Conservation (phyloP, 2,797 vertebrate genomes). For the Pyrrhura leucotis region DNA sequence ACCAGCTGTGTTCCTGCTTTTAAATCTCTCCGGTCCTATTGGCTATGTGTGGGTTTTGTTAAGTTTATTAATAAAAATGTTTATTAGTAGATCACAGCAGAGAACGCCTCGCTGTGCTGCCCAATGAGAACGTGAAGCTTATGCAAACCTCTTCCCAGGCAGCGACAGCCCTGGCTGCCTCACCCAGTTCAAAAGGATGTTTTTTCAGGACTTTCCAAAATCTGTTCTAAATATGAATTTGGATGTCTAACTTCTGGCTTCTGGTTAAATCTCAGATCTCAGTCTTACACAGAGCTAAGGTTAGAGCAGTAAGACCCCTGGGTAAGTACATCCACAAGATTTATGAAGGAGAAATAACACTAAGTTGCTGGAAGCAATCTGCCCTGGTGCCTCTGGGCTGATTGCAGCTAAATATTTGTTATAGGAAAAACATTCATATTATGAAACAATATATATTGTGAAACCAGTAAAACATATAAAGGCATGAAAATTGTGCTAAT, state of each 20-base stretch:
- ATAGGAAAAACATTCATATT: neutral
- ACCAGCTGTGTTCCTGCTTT: neutral
- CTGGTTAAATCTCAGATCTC: neutral
- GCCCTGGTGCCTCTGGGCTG: neutral
- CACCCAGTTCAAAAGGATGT: neutral
- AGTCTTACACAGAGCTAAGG: neutral
- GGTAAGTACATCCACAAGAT: neutral
- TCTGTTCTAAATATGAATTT: neutral
- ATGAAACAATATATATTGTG: neutral
- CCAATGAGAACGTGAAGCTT: rapidly evolving
- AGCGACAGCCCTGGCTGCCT: neutral
- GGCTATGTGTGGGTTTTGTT: neutral
- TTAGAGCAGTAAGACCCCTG: neutral
- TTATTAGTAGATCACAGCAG: neutral
- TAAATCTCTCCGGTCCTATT: neutral
- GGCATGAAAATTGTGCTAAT: neutral
- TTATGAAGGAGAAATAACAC: neutral
- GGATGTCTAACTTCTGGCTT: neutral
- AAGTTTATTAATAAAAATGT: neutral
- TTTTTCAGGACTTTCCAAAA: neutral
- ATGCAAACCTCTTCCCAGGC: neutral
- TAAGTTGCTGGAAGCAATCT: neutral
- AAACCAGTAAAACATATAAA: neutral
- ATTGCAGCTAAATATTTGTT: neutral
- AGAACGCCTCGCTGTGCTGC: rapidly evolving